Conservation (phyloP, 2,888 invertebrate genomes). For the Parochlus steinenii region DNA sequence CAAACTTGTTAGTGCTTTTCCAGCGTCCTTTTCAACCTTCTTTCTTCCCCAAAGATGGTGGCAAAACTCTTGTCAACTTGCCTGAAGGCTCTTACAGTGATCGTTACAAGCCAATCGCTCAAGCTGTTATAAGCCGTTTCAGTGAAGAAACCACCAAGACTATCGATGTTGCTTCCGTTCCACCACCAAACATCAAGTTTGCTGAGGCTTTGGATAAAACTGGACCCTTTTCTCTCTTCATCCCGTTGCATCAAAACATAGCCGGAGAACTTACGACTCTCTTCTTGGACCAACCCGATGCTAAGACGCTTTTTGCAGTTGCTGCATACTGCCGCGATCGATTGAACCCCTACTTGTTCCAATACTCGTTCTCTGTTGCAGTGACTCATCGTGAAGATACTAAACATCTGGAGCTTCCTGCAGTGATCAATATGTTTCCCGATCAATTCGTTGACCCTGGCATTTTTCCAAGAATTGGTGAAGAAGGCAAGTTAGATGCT, state of each 20-base stretch:
- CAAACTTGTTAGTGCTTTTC: conserved; percentile 47
- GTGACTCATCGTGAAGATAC: conserved; percentile 47
- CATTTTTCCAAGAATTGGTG: conserved; percentile 49
- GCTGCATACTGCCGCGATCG: conserved; percentile 47
- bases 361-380: conserved; percentile 55
- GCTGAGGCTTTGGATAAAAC: background rate
- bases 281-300: background rate
- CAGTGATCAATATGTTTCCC: conserved; percentile 63
- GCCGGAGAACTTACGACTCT: conserved; percentile 2
- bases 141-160: conserved; percentile 25
- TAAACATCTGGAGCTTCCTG: conserved; percentile 48
- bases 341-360: conserved; percentile 56
- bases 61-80: conserved; percentile 41
- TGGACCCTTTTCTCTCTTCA: conserved; percentile 8
- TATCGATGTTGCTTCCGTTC: background rate
- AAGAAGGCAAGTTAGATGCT: conserved; percentile 30
- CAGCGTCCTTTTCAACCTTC: conserved; percentile 62
- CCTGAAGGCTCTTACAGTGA: conserved; percentile 43
- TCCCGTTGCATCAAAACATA: too few relatives aligned
- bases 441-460: conserved; percentile 65
- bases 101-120: conserved; percentile 33
- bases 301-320: conserved; percentile 45
- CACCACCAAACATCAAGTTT: too few relatives aligned
- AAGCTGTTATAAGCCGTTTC: conserved; percentile 39
- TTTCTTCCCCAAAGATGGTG: conserved; percentile 56